These are phyloP conservation scores for Thalassophryne amazonica DNA, from an alignment of 2,797 vertebrate genomes.

Conservation along the genomic window DNA sequence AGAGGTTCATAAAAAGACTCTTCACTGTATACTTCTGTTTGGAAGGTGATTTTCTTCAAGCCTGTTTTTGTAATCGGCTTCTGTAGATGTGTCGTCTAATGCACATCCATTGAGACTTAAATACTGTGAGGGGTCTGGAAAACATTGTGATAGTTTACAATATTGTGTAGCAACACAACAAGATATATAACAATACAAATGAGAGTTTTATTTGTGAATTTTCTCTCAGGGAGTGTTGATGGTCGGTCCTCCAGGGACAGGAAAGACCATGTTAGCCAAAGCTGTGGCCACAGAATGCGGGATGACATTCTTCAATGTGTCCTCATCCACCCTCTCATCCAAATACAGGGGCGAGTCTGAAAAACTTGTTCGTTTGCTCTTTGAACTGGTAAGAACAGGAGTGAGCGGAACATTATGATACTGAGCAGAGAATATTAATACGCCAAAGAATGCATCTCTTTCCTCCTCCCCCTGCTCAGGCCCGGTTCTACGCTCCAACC, in stretches of 20 bases:
- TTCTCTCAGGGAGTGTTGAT: slow-evolving; percentile 90
- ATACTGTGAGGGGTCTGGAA: too few relatives aligned
- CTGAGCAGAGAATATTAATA: background rate
- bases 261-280: slow-evolving; percentile 98
- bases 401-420: too few relatives aligned
- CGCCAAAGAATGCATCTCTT: background rate
- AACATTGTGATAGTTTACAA: too few relatives aligned
- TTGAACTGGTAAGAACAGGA: slow-evolving; percentile 92
- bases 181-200: too few relatives aligned
- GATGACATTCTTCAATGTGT: slow-evolving; percentile 97
- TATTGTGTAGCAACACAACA: too few relatives aligned
- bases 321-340: slow-evolving; percentile 93
- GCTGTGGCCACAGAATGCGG: slow-evolving; percentile 97
- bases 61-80: background rate
- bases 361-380: slow-evolving; percentile 94
- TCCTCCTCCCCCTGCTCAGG: slow-evolving; percentile 66
- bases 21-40: background rate
- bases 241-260: slow-evolving; percentile 97
- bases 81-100: background rate
- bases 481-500: slow-evolving; percentile 94
- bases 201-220: background rate
- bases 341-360: slow-evolving; percentile 98
- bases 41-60: too few relatives aligned
- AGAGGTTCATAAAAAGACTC: too few relatives aligned
- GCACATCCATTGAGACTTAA: slow-evolving; percentile 5